These are phyloP conservation scores for Brenthis daphne DNA, from an alignment of 2,888 invertebrate species.

Conservation along the genomic window DNA sequence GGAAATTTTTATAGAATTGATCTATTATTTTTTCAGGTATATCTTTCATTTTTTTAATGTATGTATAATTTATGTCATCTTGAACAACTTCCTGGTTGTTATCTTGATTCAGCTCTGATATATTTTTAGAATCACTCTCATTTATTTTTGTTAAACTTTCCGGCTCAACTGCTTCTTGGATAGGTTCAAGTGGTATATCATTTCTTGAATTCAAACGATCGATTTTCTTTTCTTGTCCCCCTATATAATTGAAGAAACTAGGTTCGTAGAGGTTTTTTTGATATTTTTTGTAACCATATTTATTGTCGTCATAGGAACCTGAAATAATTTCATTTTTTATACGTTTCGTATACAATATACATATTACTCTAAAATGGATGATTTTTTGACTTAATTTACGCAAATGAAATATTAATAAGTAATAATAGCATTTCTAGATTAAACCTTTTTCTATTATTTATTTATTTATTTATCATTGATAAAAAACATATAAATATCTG, in stretches of 20 bases:
- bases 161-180: background rate
- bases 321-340: constrained; percentile 35
- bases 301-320: constrained; percentile 67
- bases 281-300: constrained; percentile 65
- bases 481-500: too few species aligned
- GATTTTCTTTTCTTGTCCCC: background rate
- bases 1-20: background rate
- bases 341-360: background rate
- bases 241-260: background rate
- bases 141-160: background rate
- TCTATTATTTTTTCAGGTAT: background rate
- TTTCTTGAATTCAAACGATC: background rate
- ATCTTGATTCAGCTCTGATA: too few species aligned
- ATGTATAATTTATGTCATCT: too few species aligned
- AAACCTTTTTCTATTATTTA: too few species aligned
- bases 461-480: too few species aligned
- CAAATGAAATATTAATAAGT: too few species aligned
- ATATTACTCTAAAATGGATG: background rate
- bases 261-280: constrained; percentile 37
- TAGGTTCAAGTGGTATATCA: background rate
- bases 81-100: too few species aligned
- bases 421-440: too few species aligned
- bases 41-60: too few species aligned
- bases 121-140: background rate
- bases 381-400: too few species aligned